Conservation (phyloP, 2,113 vertebrate species). For the Syrrhaptes paradoxus region DNA sequence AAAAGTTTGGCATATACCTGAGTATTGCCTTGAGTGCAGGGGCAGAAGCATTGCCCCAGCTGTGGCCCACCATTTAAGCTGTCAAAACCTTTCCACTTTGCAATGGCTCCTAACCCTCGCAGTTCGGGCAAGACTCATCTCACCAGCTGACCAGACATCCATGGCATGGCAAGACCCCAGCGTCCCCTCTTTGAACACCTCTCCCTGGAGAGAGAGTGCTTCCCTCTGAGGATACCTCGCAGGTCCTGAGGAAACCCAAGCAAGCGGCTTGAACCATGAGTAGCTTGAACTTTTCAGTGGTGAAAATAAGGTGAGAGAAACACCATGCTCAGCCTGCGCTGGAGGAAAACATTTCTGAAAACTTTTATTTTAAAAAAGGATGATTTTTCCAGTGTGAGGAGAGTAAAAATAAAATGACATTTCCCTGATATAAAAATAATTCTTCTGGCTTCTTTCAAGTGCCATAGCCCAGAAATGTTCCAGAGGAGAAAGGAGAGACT, state of each 20-base stretch:
- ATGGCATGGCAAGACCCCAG: fast-evolving
- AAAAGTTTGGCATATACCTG: not conserved
- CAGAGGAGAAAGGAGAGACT: not conserved
- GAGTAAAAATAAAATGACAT: slow-evolving; percentile 12
- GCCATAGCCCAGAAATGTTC: not conserved
- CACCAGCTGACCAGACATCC: not conserved
- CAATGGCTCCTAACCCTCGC: fast-evolving
- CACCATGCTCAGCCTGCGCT: fast-evolving
- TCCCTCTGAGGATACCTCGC: fast-evolving
- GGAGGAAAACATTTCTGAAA: not conserved
- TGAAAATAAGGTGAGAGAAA: not conserved
- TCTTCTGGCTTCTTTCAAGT: not conserved
- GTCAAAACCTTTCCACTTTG: not conserved
- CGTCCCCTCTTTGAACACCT: fast-evolving
- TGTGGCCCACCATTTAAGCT: not conserved
- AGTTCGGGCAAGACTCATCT: not conserved
- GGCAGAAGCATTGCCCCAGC: fast-evolving
- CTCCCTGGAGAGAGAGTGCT: not conserved
- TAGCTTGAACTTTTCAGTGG: not conserved
- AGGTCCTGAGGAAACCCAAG: not conserved
- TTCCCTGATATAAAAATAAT: slow-evolving; percentile 26
- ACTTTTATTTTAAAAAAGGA: not conserved
- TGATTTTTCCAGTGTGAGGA: not conserved
- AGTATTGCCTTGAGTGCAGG: not conserved
- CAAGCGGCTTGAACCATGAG: not conserved